These are phyloP conservation scores for Luidia sarsii DNA, from an alignment of 53 echinoderm and acorn worm genomes.

Conservation along the genomic window DNA sequence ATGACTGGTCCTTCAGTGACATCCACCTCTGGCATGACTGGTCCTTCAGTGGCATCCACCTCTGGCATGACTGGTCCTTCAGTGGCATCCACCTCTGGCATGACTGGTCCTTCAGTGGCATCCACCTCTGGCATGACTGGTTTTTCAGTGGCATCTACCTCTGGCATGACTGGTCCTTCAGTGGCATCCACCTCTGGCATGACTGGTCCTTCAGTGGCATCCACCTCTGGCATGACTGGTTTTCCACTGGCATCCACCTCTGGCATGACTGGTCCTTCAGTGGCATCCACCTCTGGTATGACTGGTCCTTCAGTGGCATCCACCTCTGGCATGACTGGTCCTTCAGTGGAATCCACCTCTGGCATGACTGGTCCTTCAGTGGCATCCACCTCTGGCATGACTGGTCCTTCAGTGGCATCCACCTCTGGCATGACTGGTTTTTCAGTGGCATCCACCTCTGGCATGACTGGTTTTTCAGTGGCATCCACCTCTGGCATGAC, in stretches of 20 bases:
- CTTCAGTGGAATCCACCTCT: background rate
- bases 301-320: background rate
- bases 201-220: no score
- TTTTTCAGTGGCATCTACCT: no score
- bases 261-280: background rate
- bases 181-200: conserved; percentile 2
- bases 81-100: no score
- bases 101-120: background rate
- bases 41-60: background rate
- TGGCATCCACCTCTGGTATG: background rate
- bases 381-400: no score
- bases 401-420: background rate
- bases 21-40: no score
- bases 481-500: background rate
- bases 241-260: background rate
- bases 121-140: background rate
- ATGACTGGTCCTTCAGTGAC: no score
- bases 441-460: no score
- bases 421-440: background rate
- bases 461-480: conserved; percentile 1
- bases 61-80: background rate
- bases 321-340: background rate
- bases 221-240: background rate
- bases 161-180: background rate
- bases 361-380: no score